Conservation (phyloP, 2,888 invertebrate genomes). For the Bellardia pandia region DNA sequence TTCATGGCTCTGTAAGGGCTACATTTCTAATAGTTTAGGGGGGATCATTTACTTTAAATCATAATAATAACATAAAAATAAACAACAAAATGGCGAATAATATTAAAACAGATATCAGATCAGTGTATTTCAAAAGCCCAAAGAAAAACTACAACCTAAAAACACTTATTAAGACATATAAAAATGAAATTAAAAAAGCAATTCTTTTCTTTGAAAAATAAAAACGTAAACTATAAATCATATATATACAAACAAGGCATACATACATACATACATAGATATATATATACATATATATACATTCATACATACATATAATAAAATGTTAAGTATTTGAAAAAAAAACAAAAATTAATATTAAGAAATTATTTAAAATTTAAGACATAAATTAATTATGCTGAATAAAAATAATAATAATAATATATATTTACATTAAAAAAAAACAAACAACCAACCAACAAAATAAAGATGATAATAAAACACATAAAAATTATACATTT, state of each 20-base stretch:
- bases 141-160: constrained; percentile 25
- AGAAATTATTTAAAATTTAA: constrained; percentile 60
- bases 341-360: constrained; percentile 57
- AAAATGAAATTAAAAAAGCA: constrained; percentile 76
- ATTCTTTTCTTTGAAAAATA: constrained; percentile 79
- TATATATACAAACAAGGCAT: background rate
- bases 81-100: background rate
- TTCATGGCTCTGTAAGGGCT: no score
- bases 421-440: constrained; percentile 72
- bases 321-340: constrained; percentile 73
- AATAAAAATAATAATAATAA: constrained; percentile 59
- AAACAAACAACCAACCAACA: constrained; percentile 48
- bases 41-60: constrained; percentile 24
- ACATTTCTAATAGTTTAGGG: no score
- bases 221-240: constrained; percentile 15
- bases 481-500: background rate
- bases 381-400: constrained; percentile 56
- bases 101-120: constrained; percentile 19
- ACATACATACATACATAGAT: no score
- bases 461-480: constrained; percentile 26
- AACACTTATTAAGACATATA: constrained; percentile 65
- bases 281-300: no score
- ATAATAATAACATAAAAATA: background rate
- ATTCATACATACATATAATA: constrained; percentile 2
- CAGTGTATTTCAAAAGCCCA: constrained; percentile 26